Percentiles rank a stretch among this genome's conserved stretches.
Conservation (phyloP, 2,797 vertebrate species). For the Xenentodon cancila region DNA sequence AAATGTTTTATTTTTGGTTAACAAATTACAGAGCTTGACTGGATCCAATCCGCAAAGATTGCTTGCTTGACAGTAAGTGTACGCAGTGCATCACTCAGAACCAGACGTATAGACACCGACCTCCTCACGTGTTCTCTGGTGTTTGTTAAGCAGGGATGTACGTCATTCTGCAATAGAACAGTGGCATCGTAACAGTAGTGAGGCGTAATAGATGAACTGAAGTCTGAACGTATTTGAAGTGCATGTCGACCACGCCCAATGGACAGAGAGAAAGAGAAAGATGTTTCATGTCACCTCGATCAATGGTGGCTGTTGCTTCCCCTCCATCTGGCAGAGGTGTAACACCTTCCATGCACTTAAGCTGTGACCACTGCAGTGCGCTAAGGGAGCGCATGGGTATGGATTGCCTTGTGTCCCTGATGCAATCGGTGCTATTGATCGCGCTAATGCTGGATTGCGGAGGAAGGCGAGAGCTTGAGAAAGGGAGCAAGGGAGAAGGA, state of each 20-base stretch:
- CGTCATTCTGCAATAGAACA: constrained; percentile 17
- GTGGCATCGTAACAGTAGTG: constrained; percentile 23
- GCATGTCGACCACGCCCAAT: constrained; percentile 67
- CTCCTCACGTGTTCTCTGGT: constrained; percentile 22
- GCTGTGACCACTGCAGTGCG: constrained; percentile 85
- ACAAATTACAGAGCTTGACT: constrained; percentile 76
- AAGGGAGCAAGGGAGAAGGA: constrained; percentile 70
- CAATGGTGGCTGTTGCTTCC: constrained; percentile 83
- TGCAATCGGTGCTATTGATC: constrained; percentile 88
- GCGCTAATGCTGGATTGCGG: constrained; percentile 86
- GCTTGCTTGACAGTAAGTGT: constrained; percentile 51
- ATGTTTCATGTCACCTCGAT: constrained; percentile 84
- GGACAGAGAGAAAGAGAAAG: constrained; percentile 72
- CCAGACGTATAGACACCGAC: constrained; percentile 23
- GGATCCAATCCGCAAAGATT: constrained; percentile 76
- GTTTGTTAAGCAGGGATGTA: constrained; percentile 10
- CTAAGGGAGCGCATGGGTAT: constrained; percentile 84
- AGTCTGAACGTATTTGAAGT: constrained; percentile 53
- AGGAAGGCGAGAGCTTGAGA: constrained; percentile 79
- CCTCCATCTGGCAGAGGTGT: constrained; percentile 80
- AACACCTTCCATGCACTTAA: constrained; percentile 88
- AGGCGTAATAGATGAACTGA: constrained; percentile 51
- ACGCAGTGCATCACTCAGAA: constrained; percentile 40
- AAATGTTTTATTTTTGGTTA: constrained; percentile 78
- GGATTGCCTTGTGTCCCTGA: constrained; percentile 86